A percentile compares a stretch with the other conserved stretches of the same genome.
phyloP scores from a whole-genome alignment of 2,797 vertebrate genomes.

The Muscicapa striata region DNA sequence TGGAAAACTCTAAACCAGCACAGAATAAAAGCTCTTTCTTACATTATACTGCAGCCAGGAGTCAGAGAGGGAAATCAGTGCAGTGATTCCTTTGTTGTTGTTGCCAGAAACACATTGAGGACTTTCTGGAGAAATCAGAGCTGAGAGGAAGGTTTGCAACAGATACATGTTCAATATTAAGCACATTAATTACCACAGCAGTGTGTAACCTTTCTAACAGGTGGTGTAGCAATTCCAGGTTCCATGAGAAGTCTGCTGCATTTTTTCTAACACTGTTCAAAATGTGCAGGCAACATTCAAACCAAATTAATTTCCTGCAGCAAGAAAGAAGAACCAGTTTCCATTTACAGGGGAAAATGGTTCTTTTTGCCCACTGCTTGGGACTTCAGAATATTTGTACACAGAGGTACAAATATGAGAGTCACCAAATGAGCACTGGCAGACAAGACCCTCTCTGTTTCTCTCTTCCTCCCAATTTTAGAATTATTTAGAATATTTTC shows the following conservation, averaged over 20 bases:
- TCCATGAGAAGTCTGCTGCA: neutral
- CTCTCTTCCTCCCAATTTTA: neutral
- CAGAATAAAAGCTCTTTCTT: neutral
- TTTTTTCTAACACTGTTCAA: neutral
- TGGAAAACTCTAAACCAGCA: neutral
- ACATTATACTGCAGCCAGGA: neutral
- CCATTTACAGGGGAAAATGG: neutral
- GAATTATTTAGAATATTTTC: neutral
- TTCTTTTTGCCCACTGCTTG: neutral
- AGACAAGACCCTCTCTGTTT: neutral
- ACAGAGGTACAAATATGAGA: neutral
- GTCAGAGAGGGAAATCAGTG: neutral
- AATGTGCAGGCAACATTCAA: neutral
- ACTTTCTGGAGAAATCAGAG: neutral
- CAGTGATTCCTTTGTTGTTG: neutral
- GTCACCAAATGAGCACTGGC: neutral
- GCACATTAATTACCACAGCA: neutral
- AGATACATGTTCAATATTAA: neutral
- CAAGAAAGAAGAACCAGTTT: neutral
- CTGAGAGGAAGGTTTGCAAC: neutral
- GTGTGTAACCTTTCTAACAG: neutral
- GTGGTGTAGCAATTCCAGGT: neutral
- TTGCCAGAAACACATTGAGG: neutral
- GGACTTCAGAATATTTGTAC: neutral
- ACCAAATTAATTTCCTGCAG: constrained; percentile 1